These are phyloP conservation scores for Delphinapterus leucas DNA, from an alignment of 2,113 vertebrate genomes.

Conservation along the genomic window DNA sequence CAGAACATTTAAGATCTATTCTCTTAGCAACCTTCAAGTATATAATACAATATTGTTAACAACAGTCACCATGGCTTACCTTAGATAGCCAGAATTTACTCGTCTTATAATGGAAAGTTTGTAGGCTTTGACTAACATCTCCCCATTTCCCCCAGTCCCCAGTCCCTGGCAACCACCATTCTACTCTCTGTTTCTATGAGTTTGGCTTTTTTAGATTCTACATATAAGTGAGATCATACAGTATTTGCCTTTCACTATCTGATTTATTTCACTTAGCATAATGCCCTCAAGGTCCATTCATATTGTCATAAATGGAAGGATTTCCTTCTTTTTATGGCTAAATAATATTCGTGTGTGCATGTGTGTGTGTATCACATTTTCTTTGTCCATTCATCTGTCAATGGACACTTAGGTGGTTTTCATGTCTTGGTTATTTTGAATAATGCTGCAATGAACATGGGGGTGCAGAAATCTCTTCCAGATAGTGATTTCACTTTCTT, in stretches of 20 bases:
- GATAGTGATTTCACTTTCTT: not conserved
- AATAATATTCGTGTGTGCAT: too few species aligned
- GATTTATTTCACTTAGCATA: too few species aligned
- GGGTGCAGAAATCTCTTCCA: not conserved
- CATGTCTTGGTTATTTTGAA: not conserved
- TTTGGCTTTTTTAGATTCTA: too few species aligned
- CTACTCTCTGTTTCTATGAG: too few species aligned
- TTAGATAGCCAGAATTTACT: not conserved
- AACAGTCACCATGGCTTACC: not conserved
- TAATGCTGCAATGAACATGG: not conserved
- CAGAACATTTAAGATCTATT: not conserved
- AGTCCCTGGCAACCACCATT: not conserved
- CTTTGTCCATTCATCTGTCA: too few species aligned
- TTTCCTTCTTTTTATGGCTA: too few species aligned
- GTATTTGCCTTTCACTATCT: too few species aligned
- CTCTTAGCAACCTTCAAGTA: not conserved
- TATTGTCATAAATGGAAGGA: too few species aligned
- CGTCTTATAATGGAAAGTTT: not conserved
- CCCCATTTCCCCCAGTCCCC: not conserved
- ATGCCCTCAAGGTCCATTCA: too few species aligned
- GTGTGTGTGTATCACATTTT: too few species aligned
- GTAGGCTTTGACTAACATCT: not conserved
- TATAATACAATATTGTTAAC: not conserved
- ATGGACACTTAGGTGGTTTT: too few species aligned
- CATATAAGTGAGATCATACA: too few species aligned